Base-by-base conservation (phyloP, 2,888 invertebrate genomes). In the Brachylomia viminalis region DNA sequence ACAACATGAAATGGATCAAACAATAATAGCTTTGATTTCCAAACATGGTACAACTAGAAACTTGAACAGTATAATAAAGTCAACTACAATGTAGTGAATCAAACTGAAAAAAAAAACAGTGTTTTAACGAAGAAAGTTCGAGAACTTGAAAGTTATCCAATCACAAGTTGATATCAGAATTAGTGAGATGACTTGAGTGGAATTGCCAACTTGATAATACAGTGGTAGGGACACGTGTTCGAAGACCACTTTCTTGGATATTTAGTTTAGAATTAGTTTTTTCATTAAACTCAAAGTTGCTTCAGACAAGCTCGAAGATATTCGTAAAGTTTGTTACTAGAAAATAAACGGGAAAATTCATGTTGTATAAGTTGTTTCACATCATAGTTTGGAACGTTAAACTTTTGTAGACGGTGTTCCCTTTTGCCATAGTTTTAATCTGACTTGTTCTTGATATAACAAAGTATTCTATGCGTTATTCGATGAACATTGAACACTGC, bases 131-230 rank as follows among this genome's bases (percentile, higher is more conserved):
- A 87, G 86, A 80, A 83, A 85, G 49, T 87, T 74, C 54, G 58
- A 47, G 54, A 83, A 83, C 54, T 88, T 66, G 30, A 64, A 90
- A 89, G 86, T 91, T 88, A 82, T 80, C 86, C 87, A 90, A 90
- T 90, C 87, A 88, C 66, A 90, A 91, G 85, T 89, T 89, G 73
- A 83, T 84, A 88, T 85, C 88, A 88, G 89, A 88, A 90, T 89
- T 83, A 90, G 79, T 66, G 64, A 76, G 75, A 80, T 83, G 85
- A 77, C 76, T 85, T 84, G 79, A 86, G 79, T 84, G 85, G 86
- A 87, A 87, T 88, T 86, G 90, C 84, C 77, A 88, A 81, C 82
- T 87, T 90, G 83, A 86, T 85, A 87, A 89, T 83, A 79, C 68
- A 78, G 77, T 77, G 75, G 86, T 65, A 11, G 72, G 59, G 79